Conservation (phyloP, 2,888 invertebrate genomes). For the Pyrrhosoma nymphula region DNA sequence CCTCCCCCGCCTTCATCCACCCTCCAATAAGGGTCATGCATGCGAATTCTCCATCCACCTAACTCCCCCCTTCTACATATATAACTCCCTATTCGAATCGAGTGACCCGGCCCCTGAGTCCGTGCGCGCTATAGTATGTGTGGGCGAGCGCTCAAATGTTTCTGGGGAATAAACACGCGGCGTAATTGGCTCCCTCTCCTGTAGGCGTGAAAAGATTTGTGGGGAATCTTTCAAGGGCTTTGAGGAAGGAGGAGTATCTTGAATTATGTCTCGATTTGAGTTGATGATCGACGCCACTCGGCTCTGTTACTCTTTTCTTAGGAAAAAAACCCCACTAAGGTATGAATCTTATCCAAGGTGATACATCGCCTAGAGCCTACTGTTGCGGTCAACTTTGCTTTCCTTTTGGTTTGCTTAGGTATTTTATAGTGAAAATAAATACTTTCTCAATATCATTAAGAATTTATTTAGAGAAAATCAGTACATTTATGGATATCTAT, state of each 20-base stretch:
- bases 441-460: too few species aligned
- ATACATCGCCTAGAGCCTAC: too few species aligned
- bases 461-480: too few species aligned
- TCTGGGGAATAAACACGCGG: not conserved
- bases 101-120: not conserved
- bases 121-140: not conserved
- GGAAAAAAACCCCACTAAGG: too few species aligned
- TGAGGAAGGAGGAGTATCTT: not conserved
- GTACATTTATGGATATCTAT: too few species aligned
- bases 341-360: too few species aligned
- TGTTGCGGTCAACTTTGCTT: too few species aligned
- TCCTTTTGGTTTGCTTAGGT: too few species aligned
- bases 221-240: not conserved
- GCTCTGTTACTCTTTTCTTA: not conserved
- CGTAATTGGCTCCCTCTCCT: conserved; percentile 1
- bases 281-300: not conserved
- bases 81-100: not conserved
- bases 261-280: not conserved
- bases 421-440: too few species aligned
- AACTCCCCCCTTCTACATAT: not conserved
- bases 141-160: not conserved
- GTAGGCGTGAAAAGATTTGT: conserved; percentile 2
- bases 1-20: not conserved
- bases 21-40: not conserved
- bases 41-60: not conserved